phyloP scores from a whole-genome alignment of 2,888 invertebrate species.

The Junonia oenone region DNA sequence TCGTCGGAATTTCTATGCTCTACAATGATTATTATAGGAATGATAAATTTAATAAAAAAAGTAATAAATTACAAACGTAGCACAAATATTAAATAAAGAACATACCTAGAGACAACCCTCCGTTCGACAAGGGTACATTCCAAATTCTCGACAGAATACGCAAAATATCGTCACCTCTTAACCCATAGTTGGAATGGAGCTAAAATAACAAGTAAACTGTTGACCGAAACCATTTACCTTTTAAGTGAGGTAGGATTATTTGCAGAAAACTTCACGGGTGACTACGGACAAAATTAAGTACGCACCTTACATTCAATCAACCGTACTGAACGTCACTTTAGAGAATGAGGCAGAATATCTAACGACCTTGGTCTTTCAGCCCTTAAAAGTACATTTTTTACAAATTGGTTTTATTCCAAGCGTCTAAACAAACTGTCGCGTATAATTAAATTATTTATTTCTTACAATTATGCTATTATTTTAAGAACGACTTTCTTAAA shows the following conservation, averaged over 20 bases:
- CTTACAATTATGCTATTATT: too few species aligned
- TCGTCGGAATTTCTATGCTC: too few species aligned
- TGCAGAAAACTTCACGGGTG: constrained; percentile 12
- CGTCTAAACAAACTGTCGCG: too few species aligned
- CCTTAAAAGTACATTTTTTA: background rate
- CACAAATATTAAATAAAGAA: background rate
- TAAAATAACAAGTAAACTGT: background rate
- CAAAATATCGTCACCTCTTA: constrained; percentile 3
- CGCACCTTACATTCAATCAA: background rate
- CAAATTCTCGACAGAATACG: background rate
- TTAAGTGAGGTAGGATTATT: constrained; percentile 5
- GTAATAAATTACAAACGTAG: background rate
- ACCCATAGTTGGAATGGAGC: background rate
- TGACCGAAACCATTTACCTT: background rate
- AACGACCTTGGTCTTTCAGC: background rate
- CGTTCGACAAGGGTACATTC: background rate
- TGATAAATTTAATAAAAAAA: background rate
- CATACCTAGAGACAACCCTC: background rate
- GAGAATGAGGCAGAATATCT: background rate
- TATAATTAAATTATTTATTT: too few species aligned
- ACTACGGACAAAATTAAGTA: constrained; percentile 15
- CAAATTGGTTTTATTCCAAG: too few species aligned
- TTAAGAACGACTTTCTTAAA: too few species aligned
- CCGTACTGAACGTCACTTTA: background rate
- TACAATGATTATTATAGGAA: too few species aligned